Percentiles rank a stretch among this genome's conserved stretches.
These are phyloP conservation scores for Pseudopodoces humilis DNA, from an alignment of 2,113 vertebrate genomes.

Conservation along the genomic window DNA sequence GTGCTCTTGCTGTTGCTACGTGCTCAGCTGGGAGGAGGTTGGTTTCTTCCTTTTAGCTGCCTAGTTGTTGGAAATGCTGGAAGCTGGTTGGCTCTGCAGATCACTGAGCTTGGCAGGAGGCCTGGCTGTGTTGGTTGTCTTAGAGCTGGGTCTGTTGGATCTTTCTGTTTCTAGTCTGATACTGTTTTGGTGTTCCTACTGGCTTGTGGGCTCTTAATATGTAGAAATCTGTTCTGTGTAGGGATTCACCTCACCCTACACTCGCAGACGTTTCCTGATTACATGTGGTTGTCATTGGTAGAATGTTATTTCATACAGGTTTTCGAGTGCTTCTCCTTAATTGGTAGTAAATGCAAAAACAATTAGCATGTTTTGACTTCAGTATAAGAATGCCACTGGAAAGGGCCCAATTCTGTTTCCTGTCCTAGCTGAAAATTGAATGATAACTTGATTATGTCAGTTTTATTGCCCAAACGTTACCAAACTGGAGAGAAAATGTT, in stretches of 20 bases:
- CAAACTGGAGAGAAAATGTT: not conserved
- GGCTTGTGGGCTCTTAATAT: not conserved
- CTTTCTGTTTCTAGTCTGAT: not conserved
- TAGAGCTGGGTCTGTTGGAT: not conserved
- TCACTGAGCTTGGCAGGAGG: not conserved
- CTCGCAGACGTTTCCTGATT: not conserved
- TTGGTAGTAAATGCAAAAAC: not conserved
- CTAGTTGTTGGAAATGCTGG: not conserved
- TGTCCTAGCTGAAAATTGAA: not conserved
- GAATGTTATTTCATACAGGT: not conserved
- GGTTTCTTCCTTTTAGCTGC: not conserved
- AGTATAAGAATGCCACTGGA: not conserved
- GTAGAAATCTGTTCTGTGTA: not conserved
- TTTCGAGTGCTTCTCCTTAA: not conserved
- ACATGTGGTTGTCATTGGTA: not conserved
- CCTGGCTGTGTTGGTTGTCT: not conserved
- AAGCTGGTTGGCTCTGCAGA: not conserved
- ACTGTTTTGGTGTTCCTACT: not conserved
- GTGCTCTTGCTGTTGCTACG: not conserved
- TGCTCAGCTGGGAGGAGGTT: not conserved
- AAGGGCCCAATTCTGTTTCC: not conserved
- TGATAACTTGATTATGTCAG: not conserved
- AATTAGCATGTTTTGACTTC: not conserved
- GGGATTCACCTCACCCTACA: not conserved
- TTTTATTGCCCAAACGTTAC: not conserved